Evolutionary conservation across 2,797 vertebrate genomes (phyloP).

Genomic region (Paedocypris micromegethes): DNA sequence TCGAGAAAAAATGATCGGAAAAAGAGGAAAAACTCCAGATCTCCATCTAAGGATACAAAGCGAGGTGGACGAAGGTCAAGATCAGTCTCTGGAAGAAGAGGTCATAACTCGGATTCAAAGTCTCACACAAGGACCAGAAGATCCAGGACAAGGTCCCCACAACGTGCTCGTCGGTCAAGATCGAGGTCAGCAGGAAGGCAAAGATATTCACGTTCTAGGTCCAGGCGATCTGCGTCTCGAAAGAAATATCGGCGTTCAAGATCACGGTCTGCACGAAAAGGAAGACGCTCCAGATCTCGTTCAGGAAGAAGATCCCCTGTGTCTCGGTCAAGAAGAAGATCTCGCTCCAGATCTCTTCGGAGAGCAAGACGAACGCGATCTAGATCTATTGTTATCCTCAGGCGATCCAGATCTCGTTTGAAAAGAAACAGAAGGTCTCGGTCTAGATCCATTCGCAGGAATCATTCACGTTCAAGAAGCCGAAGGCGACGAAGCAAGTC

Average conservation of each 20-base stretch:
- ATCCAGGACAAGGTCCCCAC: slow-evolving; percentile 49
- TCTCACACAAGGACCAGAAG: slow-evolving; percentile 43
- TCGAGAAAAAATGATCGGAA: slow-evolving; percentile 39
- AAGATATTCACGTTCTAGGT: slow-evolving; percentile 62
- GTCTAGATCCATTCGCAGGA: slow-evolving; percentile 41
- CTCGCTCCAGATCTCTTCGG: slow-evolving; percentile 62
- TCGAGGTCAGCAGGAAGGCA: slow-evolving; percentile 60
- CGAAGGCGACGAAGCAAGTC: slow-evolving; percentile 46
- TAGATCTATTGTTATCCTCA: slow-evolving; percentile 62
- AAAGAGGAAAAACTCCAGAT: slow-evolving; percentile 65
- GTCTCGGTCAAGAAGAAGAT: slow-evolving; percentile 58
- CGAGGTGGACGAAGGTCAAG: slow-evolving; percentile 44
- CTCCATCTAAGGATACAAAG: slow-evolving; percentile 54
- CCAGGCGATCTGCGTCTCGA: slow-evolving; percentile 55
- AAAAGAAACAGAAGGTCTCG: slow-evolving; percentile 54
- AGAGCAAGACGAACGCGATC: slow-evolving; percentile 65
- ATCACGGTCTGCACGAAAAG: slow-evolving; percentile 60
- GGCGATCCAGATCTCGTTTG: slow-evolving; percentile 44
- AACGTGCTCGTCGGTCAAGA: slow-evolving; percentile 57
- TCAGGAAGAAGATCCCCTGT: slow-evolving; percentile 64
- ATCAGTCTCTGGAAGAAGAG: slow-evolving; percentile 47
- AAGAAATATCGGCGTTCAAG: slow-evolving; percentile 55
- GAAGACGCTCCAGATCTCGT: slow-evolving; percentile 66
- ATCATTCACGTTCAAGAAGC: slow-evolving; percentile 46
- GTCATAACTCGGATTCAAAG: slow-evolving; percentile 45